These are phyloP conservation scores for Melanaphis sacchari DNA, from an alignment of 1,140 invertebrate genomes.

Conservation along the genomic window DNA sequence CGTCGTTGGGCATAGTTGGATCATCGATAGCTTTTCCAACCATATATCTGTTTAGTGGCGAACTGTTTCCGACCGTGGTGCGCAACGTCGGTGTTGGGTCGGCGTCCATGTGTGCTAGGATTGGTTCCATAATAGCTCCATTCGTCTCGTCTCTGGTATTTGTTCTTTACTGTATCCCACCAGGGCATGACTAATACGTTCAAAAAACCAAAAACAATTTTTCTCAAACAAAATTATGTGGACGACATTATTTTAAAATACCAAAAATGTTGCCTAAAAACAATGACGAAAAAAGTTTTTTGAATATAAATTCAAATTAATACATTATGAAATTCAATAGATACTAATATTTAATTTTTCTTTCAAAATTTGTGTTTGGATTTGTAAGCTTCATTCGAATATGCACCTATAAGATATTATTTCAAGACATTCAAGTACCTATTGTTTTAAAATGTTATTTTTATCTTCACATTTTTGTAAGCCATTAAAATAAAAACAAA, in stretches of 20 bases:
- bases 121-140: constrained; percentile 74
- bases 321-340: not conserved
- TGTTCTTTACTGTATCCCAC: not conserved
- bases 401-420: not conserved
- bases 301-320: not conserved
- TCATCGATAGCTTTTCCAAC: constrained; percentile 82
- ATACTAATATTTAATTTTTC: too few species aligned
- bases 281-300: not conserved
- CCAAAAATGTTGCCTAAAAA: not conserved
- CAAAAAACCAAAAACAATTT: not conserved
- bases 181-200: not conserved
- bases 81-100: constrained; percentile 76
- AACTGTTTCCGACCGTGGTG: constrained; percentile 76
- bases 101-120: constrained; percentile 73
- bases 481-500: not conserved
- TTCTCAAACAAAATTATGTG: too few species aligned
- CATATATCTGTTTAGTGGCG: constrained; percentile 78
- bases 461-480: not conserved
- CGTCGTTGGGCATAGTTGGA: constrained; percentile 83
- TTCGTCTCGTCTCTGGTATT: constrained; percentile 76
- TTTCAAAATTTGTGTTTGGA: not conserved
- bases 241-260: not conserved
- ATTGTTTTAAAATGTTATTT: not conserved
- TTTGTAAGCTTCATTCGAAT: not conserved
- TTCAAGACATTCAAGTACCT: not conserved